phyloP scores from a whole-genome alignment of 2,113 vertebrate species.

The Falcunculus frontatus region DNA sequence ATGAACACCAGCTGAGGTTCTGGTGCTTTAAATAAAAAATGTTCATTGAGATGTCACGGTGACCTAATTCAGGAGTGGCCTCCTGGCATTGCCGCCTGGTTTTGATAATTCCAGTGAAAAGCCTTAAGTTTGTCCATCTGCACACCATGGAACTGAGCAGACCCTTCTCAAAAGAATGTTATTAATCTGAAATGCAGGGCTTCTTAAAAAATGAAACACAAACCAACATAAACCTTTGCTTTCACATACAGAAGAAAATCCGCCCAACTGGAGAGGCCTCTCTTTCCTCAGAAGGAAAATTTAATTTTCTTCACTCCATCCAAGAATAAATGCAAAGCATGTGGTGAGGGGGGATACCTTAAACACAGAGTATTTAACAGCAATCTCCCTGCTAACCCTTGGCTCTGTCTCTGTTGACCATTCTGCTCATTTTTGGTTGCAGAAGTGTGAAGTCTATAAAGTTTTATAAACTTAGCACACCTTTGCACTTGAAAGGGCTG shows the following conservation, averaged over 20 bases:
- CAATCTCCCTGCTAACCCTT: not conserved
- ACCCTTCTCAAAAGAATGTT: not conserved
- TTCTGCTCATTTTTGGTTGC: not conserved
- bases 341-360: not conserved
- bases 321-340: conserved; percentile 22
- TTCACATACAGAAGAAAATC: not conserved
- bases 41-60: not conserved
- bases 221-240: not conserved
- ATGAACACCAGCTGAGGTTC: not conserved
- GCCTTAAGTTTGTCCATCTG: not conserved
- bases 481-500: not conserved
- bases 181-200: not conserved
- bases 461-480: not conserved
- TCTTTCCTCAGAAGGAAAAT: not conserved
- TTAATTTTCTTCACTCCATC: not conserved
- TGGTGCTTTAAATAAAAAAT: not conserved
- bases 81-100: not conserved
- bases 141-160: not conserved
- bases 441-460: not conserved
- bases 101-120: not conserved
- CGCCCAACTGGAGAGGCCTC: not conserved
- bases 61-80: not conserved
- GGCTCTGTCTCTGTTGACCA: not conserved
- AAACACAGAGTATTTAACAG: not conserved
- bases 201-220: not conserved